Percentiles rank a stretch among this genome's conserved stretches.
These are phyloP conservation scores for Rhamnusium bicolor DNA, from an alignment of 2,888 invertebrate species.

Conservation along the genomic window DNA sequence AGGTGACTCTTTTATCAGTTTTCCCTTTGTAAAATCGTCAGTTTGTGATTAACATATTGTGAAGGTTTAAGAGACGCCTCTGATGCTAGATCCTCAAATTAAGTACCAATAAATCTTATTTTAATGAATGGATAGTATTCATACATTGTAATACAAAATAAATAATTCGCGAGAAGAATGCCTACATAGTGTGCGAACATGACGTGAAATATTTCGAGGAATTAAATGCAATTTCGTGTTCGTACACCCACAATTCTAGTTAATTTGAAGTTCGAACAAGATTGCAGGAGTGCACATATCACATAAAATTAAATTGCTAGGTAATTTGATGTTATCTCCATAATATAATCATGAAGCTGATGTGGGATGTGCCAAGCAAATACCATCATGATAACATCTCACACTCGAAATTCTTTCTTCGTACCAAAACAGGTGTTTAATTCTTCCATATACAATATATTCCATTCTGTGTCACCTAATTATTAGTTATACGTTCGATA, in stretches of 20 bases:
- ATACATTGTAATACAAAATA: conserved; percentile 9
- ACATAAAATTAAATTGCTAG: conserved; percentile 62
- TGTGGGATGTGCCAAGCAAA: conserved; percentile 44
- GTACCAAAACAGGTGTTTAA: conserved; percentile 38
- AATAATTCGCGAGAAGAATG: conserved; percentile 1
- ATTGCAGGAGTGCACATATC: conserved; percentile 46
- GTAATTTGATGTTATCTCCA: conserved; percentile 64
- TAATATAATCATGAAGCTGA: conserved; percentile 52
- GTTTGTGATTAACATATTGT: background rate
- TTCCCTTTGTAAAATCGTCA: background rate
- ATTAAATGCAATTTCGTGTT: conserved; percentile 37
- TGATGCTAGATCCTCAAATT: background rate
- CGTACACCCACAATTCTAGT: conserved; percentile 40
- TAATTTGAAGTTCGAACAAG: conserved; percentile 32
- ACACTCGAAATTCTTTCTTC: conserved; percentile 34
- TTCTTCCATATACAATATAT: conserved; percentile 10
- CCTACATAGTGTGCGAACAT: conserved; percentile 19
- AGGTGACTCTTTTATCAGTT: background rate
- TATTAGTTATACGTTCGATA: conserved; percentile 6
- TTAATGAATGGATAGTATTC: background rate
- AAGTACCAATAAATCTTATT: background rate
- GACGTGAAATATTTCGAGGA: conserved; percentile 35
- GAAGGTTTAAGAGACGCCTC: background rate
- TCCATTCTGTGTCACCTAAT: conserved; percentile 35
- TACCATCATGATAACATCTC: conserved; percentile 35